Evolutionary conservation across 2,888 invertebrate species (phyloP).

Genomic region (Parochlus steinenii): DNA sequence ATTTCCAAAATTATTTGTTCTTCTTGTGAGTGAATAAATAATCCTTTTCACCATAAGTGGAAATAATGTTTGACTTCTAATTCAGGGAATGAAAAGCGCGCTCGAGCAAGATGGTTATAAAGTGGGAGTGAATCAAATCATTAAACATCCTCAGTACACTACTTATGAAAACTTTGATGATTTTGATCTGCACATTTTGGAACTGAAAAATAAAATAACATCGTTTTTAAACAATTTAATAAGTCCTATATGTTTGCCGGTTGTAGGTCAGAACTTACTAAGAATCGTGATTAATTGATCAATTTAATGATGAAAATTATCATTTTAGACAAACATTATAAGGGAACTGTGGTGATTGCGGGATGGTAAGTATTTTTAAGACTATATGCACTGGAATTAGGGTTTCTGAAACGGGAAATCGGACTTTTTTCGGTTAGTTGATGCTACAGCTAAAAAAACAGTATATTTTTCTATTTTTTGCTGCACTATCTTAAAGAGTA

Average conservation of each 20-base stretch:
- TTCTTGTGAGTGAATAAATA: background rate
- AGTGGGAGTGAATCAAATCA: background rate
- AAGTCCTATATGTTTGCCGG: conserved; percentile 2
- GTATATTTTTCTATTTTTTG: no score
- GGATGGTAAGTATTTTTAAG: background rate
- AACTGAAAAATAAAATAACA: background rate
- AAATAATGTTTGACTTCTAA: background rate
- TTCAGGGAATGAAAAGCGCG: background rate
- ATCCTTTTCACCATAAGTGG: background rate
- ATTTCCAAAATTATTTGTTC: background rate
- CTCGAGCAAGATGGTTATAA: background rate
- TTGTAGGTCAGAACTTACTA: background rate
- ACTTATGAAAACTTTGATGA: background rate
- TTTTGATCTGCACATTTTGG: conserved; percentile 3
- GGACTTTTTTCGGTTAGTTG: no score
- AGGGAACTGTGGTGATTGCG: background rate
- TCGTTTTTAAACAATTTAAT: no score
- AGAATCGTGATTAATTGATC: no score
- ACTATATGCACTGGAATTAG: no score
- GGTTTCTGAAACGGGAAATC: no score
- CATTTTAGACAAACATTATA: conserved; percentile 1
- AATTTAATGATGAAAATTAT: no score
- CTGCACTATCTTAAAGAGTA: no score
- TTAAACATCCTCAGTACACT: conserved; percentile 1
- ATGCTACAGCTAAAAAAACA: no score